These are phyloP conservation scores for Enteromius treurensis DNA, from an alignment of 2,797 vertebrate species.

Conservation along the genomic window DNA sequence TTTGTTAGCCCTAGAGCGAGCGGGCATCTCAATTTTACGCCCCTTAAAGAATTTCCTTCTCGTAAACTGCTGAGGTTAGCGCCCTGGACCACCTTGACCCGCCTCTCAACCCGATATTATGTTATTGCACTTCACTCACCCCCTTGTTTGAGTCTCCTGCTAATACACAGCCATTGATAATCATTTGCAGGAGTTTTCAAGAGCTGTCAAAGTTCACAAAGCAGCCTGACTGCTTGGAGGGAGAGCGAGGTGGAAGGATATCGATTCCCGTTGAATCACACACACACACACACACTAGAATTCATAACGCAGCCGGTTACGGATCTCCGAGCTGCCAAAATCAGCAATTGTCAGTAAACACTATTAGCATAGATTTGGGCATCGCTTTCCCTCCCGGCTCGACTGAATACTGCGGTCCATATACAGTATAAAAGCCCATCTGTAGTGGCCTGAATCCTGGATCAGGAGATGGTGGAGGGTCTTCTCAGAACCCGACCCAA, in stretches of 20 bases:
- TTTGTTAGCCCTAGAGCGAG: conserved; percentile 65
- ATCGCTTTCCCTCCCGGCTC: conserved; percentile 66
- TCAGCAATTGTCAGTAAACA: conserved; percentile 51
- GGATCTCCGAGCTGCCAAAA: conserved; percentile 52
- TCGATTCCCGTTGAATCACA: conserved; percentile 49
- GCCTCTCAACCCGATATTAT: conserved; percentile 31
- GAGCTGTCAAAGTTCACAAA: conserved; percentile 54
- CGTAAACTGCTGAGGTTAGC: conserved; percentile 43
- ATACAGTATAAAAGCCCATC: conserved; percentile 63
- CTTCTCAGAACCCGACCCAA: conserved; percentile 69
- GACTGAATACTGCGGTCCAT: conserved; percentile 63
- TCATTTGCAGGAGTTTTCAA: conserved; percentile 50
- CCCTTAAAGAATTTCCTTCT: conserved; percentile 23
- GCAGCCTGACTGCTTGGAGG: conserved; percentile 45
- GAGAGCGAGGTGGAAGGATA: conserved; percentile 42
- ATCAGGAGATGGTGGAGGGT: conserved; percentile 53
- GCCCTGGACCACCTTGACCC: conserved; percentile 32
- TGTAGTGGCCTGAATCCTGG: conserved; percentile 61
- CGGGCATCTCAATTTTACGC: conserved; percentile 38
- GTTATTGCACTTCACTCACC: conserved; percentile 20
- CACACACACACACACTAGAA: conserved; percentile 20
- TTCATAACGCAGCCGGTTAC: conserved; percentile 37
- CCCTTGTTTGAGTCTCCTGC: conserved; percentile 28
- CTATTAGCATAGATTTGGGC: conserved; percentile 59
- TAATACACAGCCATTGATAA: conserved; percentile 44